Conservation (phyloP, 2,888 invertebrate genomes). For the Metopia argyrocephala region DNA sequence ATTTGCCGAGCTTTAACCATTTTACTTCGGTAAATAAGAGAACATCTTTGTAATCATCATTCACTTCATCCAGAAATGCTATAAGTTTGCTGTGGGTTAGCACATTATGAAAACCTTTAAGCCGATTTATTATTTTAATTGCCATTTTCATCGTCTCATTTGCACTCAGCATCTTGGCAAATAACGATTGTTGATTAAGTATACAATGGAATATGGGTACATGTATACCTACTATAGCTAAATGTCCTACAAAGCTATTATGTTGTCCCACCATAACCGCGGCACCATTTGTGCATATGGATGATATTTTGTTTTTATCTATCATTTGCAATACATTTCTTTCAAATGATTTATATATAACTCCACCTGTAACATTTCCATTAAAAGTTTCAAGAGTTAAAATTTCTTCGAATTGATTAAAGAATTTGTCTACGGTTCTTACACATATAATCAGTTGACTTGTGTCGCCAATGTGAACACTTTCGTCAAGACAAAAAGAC, state of each 20-base stretch:
- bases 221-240: constrained; percentile 15
- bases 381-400: constrained; percentile 7
- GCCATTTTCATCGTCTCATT: constrained; percentile 18
- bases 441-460: constrained; percentile 21
- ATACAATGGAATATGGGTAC: constrained; percentile 13
- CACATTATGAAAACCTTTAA: constrained; percentile 26
- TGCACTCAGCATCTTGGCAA: background rate
- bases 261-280: constrained; percentile 8
- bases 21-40: constrained; percentile 29
- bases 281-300: constrained; percentile 28
- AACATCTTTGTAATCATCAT: constrained; percentile 23
- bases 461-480: constrained; percentile 22
- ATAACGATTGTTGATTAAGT: constrained; percentile 11
- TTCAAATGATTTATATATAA: constrained; percentile 11
- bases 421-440: constrained; percentile 6
- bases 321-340: constrained; percentile 11
- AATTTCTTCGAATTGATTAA: constrained; percentile 20
- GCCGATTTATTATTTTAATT: constrained; percentile 22
- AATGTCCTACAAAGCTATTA: constrained; percentile 17
- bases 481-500: constrained; percentile 13
- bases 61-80: constrained; percentile 8
- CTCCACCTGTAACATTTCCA: constrained; percentile 2
- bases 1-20: constrained; percentile 20
- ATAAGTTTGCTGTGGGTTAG: constrained; percentile 19
- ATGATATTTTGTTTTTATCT: constrained; percentile 17